These are phyloP conservation scores for Acipenser oxyrinchus DNA, from an alignment of 2,797 vertebrate species.

Conservation along the genomic window DNA sequence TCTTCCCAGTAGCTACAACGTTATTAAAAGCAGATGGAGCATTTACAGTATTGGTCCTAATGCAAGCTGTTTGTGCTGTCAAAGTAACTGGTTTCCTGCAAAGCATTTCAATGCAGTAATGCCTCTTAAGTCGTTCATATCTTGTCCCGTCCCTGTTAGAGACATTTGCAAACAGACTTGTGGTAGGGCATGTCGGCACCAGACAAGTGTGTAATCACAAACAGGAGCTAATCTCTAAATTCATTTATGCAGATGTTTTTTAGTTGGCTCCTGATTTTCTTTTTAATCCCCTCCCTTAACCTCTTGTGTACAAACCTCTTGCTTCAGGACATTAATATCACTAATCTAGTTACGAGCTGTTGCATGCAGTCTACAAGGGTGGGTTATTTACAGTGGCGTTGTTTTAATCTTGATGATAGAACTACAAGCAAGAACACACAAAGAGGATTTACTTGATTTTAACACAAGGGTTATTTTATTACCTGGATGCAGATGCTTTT, in stretches of 20 bases:
- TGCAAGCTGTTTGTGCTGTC: too few relatives aligned
- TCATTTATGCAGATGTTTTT: slow-evolving; percentile 28
- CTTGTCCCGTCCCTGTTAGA: neutral
- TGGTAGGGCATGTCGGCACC: slow-evolving; percentile 8
- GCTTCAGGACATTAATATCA: neutral
- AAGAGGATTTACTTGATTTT: too few relatives aligned
- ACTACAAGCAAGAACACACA: too few relatives aligned
- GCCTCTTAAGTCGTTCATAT: neutral
- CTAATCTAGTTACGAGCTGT: too few relatives aligned
- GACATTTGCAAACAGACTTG: slow-evolving; percentile 1
- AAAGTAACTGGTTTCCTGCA: neutral
- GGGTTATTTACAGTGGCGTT: too few relatives aligned
- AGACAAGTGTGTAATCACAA: slow-evolving; percentile 32
- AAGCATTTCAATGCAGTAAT: slow-evolving; percentile 11
- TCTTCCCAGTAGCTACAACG: too few relatives aligned
- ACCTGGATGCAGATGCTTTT: too few relatives aligned
- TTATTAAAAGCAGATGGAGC: too few relatives aligned
- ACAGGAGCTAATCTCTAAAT: slow-evolving; percentile 30
- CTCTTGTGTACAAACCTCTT: slow-evolving; percentile 12
- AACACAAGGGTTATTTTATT: too few relatives aligned
- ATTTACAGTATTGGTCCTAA: too few relatives aligned
- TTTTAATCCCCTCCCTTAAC: slow-evolving; percentile 4
- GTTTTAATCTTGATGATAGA: too few relatives aligned
- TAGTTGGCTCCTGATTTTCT: slow-evolving; percentile 25
- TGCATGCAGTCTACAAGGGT: too few relatives aligned